Evolutionary conservation across 1,140 invertebrate genomes (phyloP), one percentile per base, ranked within the genome.

Genomic region (Drosophila busckii): DNA sequence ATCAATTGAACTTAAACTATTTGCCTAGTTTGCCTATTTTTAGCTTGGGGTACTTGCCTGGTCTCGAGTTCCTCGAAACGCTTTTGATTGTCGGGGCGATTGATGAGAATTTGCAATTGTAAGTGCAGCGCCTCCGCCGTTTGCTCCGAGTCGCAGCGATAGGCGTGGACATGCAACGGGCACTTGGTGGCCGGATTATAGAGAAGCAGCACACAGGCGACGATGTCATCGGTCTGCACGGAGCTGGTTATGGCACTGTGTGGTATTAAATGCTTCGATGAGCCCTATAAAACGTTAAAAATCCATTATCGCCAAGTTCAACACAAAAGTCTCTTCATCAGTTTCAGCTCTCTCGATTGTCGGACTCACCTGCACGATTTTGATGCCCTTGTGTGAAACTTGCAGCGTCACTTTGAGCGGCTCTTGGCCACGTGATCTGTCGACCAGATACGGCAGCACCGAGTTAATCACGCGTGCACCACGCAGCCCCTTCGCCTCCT

Each of bases 211-310:
- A 97, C 95, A 52, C 94, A 95, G 6, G 94, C 94, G n/a, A 98
- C 95, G 10, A 97, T 92, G 85, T 98, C 96, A 41, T 95, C 95
- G 34, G 95, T 92, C 84, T 94, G 89, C 50, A 94, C 92, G 1
- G 94, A 94, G 78, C 94, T 96, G 12, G 96, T 95, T 73, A 97
- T 93, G 60, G 95, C 95, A 88, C 96, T 93, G 86, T 96, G 94
- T n/a, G 96, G 96, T 63, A 98, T 97, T 88, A 97, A 94, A 84
- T 98, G 96, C 87, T 98, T 98, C 41, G 97, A 94, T 0, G 91
- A 91, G 67, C 92, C 91, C 84, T 91, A 29, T 8, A 2, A 6
- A 15, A 20, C 10, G 31, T 20, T 20, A 6, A 4, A 7, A 7
- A 26, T 2, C 13, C 12, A 13, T 16, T 2, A 12, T 35, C 1